Evolutionary conservation across 1,140 invertebrate genomes (phyloP).

Genomic region (Hermetia illucens): DNA sequence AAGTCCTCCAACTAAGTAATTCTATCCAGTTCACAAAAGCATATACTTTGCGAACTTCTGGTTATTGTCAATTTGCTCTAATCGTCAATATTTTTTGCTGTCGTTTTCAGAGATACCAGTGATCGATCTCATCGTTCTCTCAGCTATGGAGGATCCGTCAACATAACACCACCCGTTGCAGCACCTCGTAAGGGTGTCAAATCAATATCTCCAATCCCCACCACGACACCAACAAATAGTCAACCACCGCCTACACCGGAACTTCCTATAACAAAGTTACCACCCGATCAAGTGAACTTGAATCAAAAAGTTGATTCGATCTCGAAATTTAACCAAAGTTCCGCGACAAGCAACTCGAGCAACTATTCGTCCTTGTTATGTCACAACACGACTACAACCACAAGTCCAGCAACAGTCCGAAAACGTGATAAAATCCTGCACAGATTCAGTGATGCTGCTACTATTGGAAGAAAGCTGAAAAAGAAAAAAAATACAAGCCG

Average conservation of each 20-base stretch:
- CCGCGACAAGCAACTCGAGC: too few species aligned
- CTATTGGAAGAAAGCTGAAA: conserved; percentile 25
- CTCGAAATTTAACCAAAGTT: too few species aligned
- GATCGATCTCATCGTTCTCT: conserved; percentile 26
- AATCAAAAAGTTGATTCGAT: conserved; percentile 26
- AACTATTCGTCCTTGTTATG: conserved; percentile 26
- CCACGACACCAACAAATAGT: conserved; percentile 26
- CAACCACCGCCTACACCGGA: conserved; percentile 25
- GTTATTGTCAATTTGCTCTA: too few species aligned
- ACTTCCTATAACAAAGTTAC: conserved; percentile 27
- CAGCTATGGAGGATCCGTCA: conserved; percentile 18
- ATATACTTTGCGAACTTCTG: too few species aligned
- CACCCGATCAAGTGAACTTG: conserved; percentile 27
- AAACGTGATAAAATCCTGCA: conserved; percentile 28
- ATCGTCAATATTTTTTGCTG: background rate
- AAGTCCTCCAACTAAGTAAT: too few species aligned
- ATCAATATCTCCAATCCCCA: too few species aligned
- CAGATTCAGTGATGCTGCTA: conserved; percentile 29
- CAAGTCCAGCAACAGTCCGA: conserved; percentile 22
- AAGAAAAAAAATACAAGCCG: conserved; percentile 29
- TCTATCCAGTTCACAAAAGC: too few species aligned
- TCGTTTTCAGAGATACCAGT: conserved; percentile 24
- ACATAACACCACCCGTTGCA: conserved; percentile 17
- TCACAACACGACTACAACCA: conserved; percentile 20
- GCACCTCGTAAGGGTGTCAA: conserved; percentile 25